Percentiles rank a stretch among this genome's conserved stretches.
These are phyloP conservation scores for Perdix hodgsoniae DNA, from an alignment of 2,797 vertebrate species.

Conservation along the genomic window DNA sequence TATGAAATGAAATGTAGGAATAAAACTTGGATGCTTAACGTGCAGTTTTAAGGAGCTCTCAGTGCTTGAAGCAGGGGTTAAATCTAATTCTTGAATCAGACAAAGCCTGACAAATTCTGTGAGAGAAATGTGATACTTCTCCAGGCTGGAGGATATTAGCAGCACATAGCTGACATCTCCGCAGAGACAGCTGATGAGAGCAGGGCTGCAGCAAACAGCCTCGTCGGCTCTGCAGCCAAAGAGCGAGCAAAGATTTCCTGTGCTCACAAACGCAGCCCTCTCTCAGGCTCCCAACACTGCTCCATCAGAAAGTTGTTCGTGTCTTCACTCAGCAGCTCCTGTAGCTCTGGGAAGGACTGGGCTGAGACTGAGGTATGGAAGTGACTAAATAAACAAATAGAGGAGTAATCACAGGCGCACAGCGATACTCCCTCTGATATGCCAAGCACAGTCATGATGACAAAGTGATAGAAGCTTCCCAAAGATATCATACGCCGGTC, in stretches of 20 bases:
- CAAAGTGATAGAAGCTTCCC: background rate
- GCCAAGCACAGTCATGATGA: background rate
- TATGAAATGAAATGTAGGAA: background rate
- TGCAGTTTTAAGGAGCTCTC: background rate
- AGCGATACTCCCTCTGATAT: background rate
- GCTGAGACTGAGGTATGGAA: background rate
- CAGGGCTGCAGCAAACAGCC: background rate
- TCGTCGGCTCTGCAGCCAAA: background rate
- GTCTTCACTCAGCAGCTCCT: background rate
- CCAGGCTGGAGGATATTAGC: background rate
- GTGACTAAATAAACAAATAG: background rate
- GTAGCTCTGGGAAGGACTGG: background rate
- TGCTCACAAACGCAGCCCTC: background rate
- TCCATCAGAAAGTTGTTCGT: background rate
- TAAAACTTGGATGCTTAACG: background rate
- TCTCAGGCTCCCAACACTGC: background rate
- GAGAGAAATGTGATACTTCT: background rate
- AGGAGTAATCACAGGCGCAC: background rate
- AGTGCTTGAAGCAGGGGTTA: constrained; percentile 9
- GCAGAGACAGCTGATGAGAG: background rate
- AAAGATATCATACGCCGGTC: background rate
- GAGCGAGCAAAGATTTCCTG: background rate
- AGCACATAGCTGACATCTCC: background rate
- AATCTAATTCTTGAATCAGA: background rate
- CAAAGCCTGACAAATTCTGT: background rate